Conservation (phyloP, 1,140 invertebrate species). For the Drosophila hydei region DNA sequence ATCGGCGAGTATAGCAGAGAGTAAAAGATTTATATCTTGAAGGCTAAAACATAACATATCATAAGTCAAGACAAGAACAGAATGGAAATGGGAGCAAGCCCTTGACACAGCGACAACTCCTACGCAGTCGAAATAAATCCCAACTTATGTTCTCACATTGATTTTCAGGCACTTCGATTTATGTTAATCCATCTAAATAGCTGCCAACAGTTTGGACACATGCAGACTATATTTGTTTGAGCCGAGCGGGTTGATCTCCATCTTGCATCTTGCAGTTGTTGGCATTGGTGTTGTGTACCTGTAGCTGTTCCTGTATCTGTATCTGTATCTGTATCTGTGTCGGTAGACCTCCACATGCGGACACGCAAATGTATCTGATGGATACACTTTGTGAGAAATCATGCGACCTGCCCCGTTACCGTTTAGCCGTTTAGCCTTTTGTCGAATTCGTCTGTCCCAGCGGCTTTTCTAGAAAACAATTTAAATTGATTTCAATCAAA, state of each 20-base stretch:
- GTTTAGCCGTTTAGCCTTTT: conserved; percentile 48
- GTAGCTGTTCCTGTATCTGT: conserved; percentile 10
- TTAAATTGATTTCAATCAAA: conserved; percentile 83
- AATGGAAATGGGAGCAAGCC: not conserved
- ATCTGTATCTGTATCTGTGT: conserved; percentile 27
- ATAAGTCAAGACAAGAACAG: conserved; percentile 35
- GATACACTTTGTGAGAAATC: conserved; percentile 51
- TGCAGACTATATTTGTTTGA: conserved; percentile 71
- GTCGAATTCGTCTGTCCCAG: conserved; percentile 44
- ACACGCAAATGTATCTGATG: conserved; percentile 58
- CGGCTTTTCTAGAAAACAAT: conserved; percentile 79
- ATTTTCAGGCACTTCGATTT: conserved; percentile 62
- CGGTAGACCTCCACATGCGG: conserved; percentile 46
- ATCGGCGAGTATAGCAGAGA: no score
- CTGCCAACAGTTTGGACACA: conserved; percentile 74
- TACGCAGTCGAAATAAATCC: conserved; percentile 41
- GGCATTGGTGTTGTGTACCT: conserved; percentile 6
- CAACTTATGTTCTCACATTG: conserved; percentile 64
- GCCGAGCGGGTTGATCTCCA: conserved; percentile 46
- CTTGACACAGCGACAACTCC: conserved; percentile 44
- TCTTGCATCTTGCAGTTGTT: conserved; percentile 22
- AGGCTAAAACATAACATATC: not conserved
- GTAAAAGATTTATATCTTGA: no score
- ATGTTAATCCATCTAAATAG: conserved; percentile 78
- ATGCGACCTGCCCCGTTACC: conserved; percentile 34